Evolutionary conservation across 2,797 vertebrate genomes (phyloP).

Genomic region (Clarias laeviceps): DNA sequence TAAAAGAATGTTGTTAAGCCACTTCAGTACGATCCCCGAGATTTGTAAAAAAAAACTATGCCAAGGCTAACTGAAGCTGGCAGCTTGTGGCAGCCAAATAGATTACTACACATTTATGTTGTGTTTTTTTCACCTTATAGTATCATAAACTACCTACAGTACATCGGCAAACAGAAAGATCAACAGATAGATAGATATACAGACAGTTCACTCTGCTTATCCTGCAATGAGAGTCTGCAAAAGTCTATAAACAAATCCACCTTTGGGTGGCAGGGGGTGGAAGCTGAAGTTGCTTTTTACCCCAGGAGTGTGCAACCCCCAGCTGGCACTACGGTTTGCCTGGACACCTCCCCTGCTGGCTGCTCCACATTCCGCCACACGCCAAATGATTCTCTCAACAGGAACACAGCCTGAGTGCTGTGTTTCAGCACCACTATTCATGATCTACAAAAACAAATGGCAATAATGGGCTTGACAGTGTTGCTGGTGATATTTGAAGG

Average conservation of each 20-base stretch:
- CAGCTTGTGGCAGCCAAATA: not conserved
- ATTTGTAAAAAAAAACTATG: not conserved
- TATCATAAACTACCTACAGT: not conserved
- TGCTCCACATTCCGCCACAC: slow-evolving; percentile 57
- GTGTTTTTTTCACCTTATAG: not conserved
- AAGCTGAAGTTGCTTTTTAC: slow-evolving; percentile 58
- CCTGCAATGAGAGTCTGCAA: not conserved
- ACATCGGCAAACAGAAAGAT: not conserved
- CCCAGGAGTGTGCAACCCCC: slow-evolving; percentile 54
- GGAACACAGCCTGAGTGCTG: slow-evolving; percentile 50
- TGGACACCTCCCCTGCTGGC: slow-evolving; percentile 52
- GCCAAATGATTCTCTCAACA: slow-evolving; percentile 52
- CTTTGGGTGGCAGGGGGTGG: slow-evolving; percentile 39
- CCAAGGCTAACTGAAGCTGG: not conserved
- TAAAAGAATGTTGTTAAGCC: not conserved
- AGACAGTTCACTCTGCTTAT: not conserved
- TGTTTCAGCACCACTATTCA: slow-evolving; percentile 47
- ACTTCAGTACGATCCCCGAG: not conserved
- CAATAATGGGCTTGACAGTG: slow-evolving; percentile 41
- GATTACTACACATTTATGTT: not conserved
- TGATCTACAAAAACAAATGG: slow-evolving; percentile 48
- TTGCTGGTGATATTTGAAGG: slow-evolving; percentile 22
- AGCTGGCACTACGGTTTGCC: slow-evolving; percentile 45
- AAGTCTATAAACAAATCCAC: slow-evolving; percentile 22
- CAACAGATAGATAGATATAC: not conserved